Conservation (phyloP, 2,113 vertebrate genomes). For the Nerophis lumbriciformis region DNA sequence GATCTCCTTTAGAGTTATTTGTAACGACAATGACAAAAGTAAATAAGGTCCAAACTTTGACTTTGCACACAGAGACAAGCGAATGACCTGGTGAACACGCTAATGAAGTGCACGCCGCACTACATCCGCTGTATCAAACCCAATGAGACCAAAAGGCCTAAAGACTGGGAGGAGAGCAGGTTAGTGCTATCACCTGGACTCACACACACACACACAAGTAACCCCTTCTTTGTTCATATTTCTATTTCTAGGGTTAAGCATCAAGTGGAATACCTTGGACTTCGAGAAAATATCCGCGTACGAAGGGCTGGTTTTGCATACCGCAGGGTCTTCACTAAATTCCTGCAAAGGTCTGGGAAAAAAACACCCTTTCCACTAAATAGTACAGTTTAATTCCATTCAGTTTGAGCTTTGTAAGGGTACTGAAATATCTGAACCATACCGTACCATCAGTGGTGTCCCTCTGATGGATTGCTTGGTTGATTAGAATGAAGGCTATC, state of each 20-base stretch:
- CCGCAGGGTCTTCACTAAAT: conserved; percentile 87
- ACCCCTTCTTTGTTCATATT: neutral
- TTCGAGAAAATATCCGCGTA: conserved; percentile 91
- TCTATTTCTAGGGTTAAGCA: conserved; percentile 78
- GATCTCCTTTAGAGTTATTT: neutral
- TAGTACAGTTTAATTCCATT: neutral
- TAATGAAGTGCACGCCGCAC: conserved; percentile 95
- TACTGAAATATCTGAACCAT: neutral
- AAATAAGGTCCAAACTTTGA: neutral
- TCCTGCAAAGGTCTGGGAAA: conserved; percentile 80
- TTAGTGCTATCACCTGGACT: conserved; percentile 39
- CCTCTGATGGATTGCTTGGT: no score
- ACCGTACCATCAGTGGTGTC: neutral
- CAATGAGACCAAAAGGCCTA: conserved; percentile 91
- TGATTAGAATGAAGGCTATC: no score
- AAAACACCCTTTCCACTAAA: neutral
- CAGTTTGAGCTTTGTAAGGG: neutral
- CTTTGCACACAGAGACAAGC: conserved; percentile 82
- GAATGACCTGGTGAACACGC: conserved; percentile 88
- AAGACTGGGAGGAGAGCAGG: conserved; percentile 98
- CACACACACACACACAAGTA: neutral
- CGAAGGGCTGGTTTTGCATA: conserved; percentile 90
- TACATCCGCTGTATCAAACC: conserved; percentile 98
- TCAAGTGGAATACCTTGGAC: conserved; percentile 92
- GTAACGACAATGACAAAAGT: neutral